phyloP scores from a whole-genome alignment of 1,140 invertebrate species.

The Zaprionus nigranus region DNA sequence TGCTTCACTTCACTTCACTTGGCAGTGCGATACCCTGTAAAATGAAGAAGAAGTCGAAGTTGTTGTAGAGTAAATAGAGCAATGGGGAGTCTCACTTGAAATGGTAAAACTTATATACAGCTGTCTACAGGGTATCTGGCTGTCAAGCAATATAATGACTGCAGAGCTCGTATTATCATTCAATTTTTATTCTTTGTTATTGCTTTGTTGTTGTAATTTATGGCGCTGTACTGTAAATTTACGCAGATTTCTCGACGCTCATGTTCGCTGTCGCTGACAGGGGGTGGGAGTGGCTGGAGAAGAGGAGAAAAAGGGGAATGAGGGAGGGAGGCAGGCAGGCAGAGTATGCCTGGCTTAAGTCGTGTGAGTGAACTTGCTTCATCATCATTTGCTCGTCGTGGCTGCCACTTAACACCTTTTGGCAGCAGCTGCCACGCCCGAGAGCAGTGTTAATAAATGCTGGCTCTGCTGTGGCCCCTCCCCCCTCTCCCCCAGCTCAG shows the following conservation, averaged over 20 bases:
- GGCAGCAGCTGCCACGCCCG: slow-evolving; percentile 59
- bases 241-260: slow-evolving; percentile 70
- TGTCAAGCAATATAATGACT: background rate
- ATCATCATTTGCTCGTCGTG: slow-evolving; percentile 72
- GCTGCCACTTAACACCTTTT: slow-evolving; percentile 66
- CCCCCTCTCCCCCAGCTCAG: background rate
- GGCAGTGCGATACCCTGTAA: slow-evolving; percentile 37
- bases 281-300: rapidly evolving
- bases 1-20: slow-evolving; percentile 6
- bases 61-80: background rate
- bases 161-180: slow-evolving; percentile 16
- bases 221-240: slow-evolving; percentile 42
- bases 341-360: slow-evolving; percentile 38
- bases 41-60: background rate
- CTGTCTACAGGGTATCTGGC: slow-evolving; percentile 8
- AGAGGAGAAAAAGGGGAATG: background rate
- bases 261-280: slow-evolving; percentile 14
- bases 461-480: slow-evolving; percentile 1
- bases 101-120: background rate
- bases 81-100: background rate
- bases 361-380: slow-evolving; percentile 66
- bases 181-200: slow-evolving; percentile 58
- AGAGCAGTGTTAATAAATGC: slow-evolving; percentile 76
- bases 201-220: slow-evolving; percentile 60
- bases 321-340: background rate